A percentile compares a stretch with the other conserved stretches of the same genome.
Conservation (phyloP, 2,797 vertebrate species). For the Cirrhinus mrigala region DNA sequence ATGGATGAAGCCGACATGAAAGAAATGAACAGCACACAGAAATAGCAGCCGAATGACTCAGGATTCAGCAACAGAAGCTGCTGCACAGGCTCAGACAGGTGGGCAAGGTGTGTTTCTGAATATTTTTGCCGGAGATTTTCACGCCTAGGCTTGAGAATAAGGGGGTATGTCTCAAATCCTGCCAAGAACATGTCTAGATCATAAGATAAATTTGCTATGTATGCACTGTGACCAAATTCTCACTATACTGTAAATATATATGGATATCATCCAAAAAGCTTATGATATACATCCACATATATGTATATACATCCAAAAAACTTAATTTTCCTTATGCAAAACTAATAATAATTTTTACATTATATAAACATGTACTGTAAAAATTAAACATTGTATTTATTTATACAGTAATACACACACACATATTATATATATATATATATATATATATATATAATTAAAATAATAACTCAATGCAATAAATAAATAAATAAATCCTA, state of each 20-base stretch:
- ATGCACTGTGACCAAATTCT: not conserved
- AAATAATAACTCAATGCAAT: too few species aligned
- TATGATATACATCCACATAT: too few species aligned
- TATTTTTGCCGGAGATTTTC: not conserved
- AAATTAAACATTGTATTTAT: not conserved
- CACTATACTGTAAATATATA: not conserved
- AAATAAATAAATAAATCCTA: too few species aligned
- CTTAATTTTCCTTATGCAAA: not conserved
- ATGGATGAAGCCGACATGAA: not conserved
- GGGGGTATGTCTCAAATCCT: not conserved
- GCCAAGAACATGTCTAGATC: not conserved
- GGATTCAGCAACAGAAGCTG: not conserved
- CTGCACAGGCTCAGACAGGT: not conserved
- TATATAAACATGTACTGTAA: not conserved
- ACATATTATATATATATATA: too few species aligned
- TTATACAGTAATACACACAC: not conserved
- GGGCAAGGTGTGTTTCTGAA: not conserved
- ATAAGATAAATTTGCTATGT: not conserved
- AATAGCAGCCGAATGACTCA: not conserved
- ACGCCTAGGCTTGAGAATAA: slow-evolving; percentile 5
- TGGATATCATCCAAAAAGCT: too few species aligned
- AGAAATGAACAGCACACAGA: not conserved
- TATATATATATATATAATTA: too few species aligned
- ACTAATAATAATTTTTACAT: not conserved
- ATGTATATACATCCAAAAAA: too few species aligned